Evolutionary conservation across 2,888 invertebrate genomes (phyloP).

Genomic region (Ceraclea dissimilis): DNA sequence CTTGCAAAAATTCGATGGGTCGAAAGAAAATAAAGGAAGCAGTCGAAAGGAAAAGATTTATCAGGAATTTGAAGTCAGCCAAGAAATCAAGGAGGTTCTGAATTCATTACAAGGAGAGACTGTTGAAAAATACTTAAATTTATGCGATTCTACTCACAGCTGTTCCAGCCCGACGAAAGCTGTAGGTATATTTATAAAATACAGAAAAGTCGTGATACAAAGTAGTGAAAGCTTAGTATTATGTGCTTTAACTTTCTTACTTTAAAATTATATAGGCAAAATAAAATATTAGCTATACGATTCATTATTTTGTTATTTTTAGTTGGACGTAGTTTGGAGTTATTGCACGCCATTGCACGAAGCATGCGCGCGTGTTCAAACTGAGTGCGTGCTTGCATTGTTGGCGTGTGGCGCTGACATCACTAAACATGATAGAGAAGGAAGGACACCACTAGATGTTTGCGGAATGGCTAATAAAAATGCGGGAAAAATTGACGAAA

Average conservation of each 20-base stretch:
- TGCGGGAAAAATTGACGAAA: background rate
- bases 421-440: conserved; percentile 37
- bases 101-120: conserved; percentile 5
- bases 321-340: conserved; percentile 42
- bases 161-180: conserved; percentile 7
- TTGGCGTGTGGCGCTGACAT: conserved; percentile 46
- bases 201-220: too few relatives aligned
- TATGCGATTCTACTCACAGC: conserved; percentile 10
- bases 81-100: background rate
- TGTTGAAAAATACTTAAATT: background rate
- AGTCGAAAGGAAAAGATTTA: background rate
- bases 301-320: conserved; percentile 9
- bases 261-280: too few relatives aligned
- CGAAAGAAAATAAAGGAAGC: background rate
- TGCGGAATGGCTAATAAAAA: conserved; percentile 35
- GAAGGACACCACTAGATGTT: conserved; percentile 45
- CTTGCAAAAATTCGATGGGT: background rate
- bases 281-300: too few relatives aligned
- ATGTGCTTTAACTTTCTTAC: too few relatives aligned
- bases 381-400: conserved; percentile 44
- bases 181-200: conserved; percentile 6
- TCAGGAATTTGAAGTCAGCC: background rate
- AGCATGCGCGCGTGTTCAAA: conserved; percentile 45
- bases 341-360: conserved; percentile 57
- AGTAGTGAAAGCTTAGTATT: too few relatives aligned